Conservation (phyloP, 1,140 invertebrate species). For the Tribolium castaneum region DNA sequence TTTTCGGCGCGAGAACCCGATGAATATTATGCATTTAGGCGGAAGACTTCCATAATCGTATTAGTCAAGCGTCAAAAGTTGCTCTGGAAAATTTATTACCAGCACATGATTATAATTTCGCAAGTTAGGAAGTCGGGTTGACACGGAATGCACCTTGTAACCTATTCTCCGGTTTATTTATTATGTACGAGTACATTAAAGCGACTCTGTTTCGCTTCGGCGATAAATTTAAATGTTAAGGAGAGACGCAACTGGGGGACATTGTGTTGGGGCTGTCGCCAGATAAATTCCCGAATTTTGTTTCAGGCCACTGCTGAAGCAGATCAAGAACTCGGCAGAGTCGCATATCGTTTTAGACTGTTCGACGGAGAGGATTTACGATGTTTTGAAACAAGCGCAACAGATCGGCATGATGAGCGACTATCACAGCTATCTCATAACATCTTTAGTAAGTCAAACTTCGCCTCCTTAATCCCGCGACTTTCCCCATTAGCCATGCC, state of each 20-base stretch:
- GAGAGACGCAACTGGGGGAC: not conserved
- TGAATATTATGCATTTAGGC: slow-evolving; percentile 31
- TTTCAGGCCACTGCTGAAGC: slow-evolving; percentile 85
- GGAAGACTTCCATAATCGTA: not conserved
- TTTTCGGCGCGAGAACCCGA: not conserved
- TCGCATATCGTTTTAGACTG: slow-evolving; percentile 94
- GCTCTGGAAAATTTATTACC: not conserved
- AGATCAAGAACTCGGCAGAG: slow-evolving; percentile 91
- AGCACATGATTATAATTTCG: slow-evolving; percentile 3
- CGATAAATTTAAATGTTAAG: slow-evolving; percentile 16
- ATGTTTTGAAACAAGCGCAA: slow-evolving; percentile 91
- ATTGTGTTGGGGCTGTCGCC: not conserved
- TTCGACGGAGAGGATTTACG: slow-evolving; percentile 83
- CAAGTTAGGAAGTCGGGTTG: not conserved
- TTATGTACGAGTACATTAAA: slow-evolving; percentile 4
- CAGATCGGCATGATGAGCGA: slow-evolving; percentile 96
- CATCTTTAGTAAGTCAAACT: slow-evolving; percentile 77
- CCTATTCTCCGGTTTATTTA: slow-evolving; percentile 16
- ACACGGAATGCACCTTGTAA: slow-evolving; percentile 10
- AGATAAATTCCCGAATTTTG: not conserved
- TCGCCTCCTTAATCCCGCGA: not conserved
- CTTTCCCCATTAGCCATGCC: not conserved
- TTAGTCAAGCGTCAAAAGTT: slow-evolving; percentile 18
- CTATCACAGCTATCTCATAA: slow-evolving; percentile 92
- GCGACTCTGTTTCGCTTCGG: slow-evolving; percentile 10